Evolutionary conservation across 2,113 vertebrate genomes (phyloP).

Genomic region (Protobothrops mucrosquamatus): DNA sequence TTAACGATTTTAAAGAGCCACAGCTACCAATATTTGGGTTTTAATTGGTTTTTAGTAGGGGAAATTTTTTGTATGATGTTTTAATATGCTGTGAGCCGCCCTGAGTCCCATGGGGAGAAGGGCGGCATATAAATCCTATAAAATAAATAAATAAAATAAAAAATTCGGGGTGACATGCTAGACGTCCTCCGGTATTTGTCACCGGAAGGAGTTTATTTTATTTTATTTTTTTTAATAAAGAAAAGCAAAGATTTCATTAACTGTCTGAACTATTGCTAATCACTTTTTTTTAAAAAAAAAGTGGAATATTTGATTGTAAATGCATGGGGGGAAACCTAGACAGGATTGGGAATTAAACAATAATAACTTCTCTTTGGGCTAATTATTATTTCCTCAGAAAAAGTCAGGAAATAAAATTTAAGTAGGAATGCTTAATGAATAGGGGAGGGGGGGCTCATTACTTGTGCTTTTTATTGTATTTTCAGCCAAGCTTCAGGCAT

Average conservation of each 20-base stretch:
- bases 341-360: not conserved
- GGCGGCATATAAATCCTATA: too few species aligned
- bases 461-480: slow-evolving; percentile 1
- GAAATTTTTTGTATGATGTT: too few species aligned
- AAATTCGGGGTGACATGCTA: too few species aligned
- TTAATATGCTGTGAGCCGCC: too few species aligned
- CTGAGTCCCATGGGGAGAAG: too few species aligned
- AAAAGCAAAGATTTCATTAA: slow-evolving; percentile 48
- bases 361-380: slow-evolving; percentile 51
- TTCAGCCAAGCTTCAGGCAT: slow-evolving; percentile 41
- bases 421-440: slow-evolving; percentile 29
- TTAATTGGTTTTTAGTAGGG: too few species aligned
- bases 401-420: slow-evolving; percentile 33
- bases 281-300: slow-evolving; percentile 28
- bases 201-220: not conserved
- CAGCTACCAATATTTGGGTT: too few species aligned
- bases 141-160: too few species aligned
- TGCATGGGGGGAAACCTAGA: slow-evolving; percentile 1
- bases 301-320: slow-evolving; percentile 29
- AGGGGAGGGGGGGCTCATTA: not conserved
- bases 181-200: too few species aligned
- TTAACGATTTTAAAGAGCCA: too few species aligned
- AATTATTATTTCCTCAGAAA: slow-evolving; percentile 42
- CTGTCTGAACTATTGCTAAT: slow-evolving; percentile 54
- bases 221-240: slow-evolving; percentile 49